phyloP scores from a whole-genome alignment of 1,140 invertebrate species.

The Cotesia vestalis region DNA sequence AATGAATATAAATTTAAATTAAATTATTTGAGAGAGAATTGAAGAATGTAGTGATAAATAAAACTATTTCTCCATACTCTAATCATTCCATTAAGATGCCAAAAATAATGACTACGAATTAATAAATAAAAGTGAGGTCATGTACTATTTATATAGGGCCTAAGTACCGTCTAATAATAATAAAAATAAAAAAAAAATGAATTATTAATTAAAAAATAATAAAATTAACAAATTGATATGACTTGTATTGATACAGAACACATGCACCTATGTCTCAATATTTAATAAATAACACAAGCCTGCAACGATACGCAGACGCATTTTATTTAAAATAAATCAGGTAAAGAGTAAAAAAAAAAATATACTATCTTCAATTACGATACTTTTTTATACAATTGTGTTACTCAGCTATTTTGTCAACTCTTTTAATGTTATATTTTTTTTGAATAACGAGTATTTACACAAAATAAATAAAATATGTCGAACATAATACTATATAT shows the following conservation, averaged over 20 bases:
- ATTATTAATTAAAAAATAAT: conserved; percentile 36
- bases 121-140: conserved; percentile 38
- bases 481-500: too few species aligned
- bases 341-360: too few species aligned
- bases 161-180: conserved; percentile 46
- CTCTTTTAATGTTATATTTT: too few species aligned
- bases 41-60: background rate
- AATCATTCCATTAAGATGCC: conserved; percentile 26
- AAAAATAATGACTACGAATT: conserved; percentile 27
- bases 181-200: background rate
- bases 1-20: background rate
- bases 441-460: too few species aligned
- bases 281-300: background rate
- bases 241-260: conserved; percentile 1
- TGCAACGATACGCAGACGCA: conserved; percentile 10
- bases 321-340: too few species aligned
- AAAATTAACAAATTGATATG: background rate
- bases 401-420: too few species aligned
- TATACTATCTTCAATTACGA: too few species aligned
- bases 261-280: conserved; percentile 41
- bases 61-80: conserved; percentile 5
- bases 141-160: conserved; percentile 48
- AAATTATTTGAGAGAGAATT: conserved; percentile 13
- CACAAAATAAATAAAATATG: too few species aligned
- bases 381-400: too few species aligned